Base-by-base conservation (phyloP, 1,140 invertebrate genomes). In the Agraylea sexmaculata region DNA sequence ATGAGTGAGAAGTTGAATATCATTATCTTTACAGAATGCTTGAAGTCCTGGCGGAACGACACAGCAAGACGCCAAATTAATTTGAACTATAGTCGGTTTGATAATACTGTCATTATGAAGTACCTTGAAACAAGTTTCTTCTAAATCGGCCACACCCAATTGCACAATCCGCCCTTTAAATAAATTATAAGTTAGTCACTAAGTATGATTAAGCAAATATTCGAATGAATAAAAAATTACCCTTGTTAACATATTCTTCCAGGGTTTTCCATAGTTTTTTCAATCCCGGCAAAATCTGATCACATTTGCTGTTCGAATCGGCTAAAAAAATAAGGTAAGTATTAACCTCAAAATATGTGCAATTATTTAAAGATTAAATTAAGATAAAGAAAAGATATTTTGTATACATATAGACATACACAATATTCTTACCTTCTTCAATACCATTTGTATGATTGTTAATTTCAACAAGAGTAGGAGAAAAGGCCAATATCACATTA, bases 1-100 rank as follows among this genome's bases (percentile, higher is more conserved):
- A 59, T 98, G 93, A 1, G 93, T 97, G 4, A 97, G 68, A 15
- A 99, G 66, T 54, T 96, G 90, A 33, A 99, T 81, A 51, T 90
- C 82, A 53, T 93, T 79, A 49, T 85, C 75, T 54, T 84, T 85
- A 38, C 91, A 89, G 68, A 91, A 98, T 37, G 77, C 72, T 56
- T 88, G 81, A 40, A 99, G 71, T 8, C 83, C 79, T 15, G 84
- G 79, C 10, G 93, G 91, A 42, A 98, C 92, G 3, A 94, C 84
- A 70, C 94, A 98, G 60, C 93, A 98, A 2, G 83, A 84, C 1
- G 89, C 81, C 33, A 97, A 71, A 68, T 93, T 96, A 43, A 98
- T 92, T 68, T 99, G 93, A 46, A 94, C 81, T 40, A 94, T 90
- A 46, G 74, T 77, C 12, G 93, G 93, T 52, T 89, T 88, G 1